Conservation (phyloP, 2,113 vertebrate genomes). For the Pungitius pungitius region DNA sequence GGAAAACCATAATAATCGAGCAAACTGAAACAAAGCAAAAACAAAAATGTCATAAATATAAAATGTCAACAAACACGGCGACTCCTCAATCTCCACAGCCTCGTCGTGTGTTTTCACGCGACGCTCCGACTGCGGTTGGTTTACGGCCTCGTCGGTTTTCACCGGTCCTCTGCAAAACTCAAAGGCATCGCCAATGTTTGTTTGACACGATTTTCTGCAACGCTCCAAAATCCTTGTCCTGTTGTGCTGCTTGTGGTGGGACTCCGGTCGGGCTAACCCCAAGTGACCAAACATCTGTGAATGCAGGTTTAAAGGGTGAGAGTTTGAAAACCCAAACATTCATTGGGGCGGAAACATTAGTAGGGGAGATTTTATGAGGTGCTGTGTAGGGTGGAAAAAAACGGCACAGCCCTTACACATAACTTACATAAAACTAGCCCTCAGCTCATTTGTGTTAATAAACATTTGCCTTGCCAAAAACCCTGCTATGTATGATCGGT, state of each 20-base stretch:
- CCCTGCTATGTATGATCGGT: slow-evolving; percentile 54
- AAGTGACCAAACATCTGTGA: not conserved
- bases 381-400: slow-evolving; percentile 9
- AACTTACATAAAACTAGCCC: slow-evolving; percentile 35
- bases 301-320: not conserved
- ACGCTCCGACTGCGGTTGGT: not conserved
- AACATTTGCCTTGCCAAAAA: slow-evolving; percentile 55
- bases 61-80: too few species aligned
- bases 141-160: not conserved
- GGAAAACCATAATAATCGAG: too few species aligned
- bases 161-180: too few species aligned
- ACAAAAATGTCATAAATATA: too few species aligned
- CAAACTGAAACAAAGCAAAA: too few species aligned
- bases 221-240: too few species aligned
- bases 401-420: slow-evolving; percentile 4
- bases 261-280: not conserved
- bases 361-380: slow-evolving; percentile 16
- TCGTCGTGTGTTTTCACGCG: not conserved
- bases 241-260: too few species aligned
- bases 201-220: not conserved
- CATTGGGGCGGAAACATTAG: slow-evolving; percentile 5
- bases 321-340: not conserved
- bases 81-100: not conserved
- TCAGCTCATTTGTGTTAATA: slow-evolving; percentile 59
- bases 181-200: not conserved